Evolutionary conservation across 2,113 vertebrate genomes (phyloP).

Genomic region (Corythornis cristatus): DNA sequence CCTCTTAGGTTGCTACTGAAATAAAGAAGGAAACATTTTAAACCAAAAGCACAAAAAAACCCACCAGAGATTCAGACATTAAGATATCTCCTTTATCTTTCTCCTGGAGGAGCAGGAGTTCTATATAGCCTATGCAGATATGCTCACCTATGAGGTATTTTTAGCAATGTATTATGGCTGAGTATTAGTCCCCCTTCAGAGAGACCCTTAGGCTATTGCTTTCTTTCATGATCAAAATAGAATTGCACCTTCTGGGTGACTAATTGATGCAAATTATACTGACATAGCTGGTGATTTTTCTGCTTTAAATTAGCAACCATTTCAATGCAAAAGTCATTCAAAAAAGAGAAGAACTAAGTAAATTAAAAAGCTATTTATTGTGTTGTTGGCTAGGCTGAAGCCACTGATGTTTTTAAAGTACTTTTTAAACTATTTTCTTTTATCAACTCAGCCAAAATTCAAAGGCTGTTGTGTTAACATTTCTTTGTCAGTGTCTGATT

Average conservation of each 20-base stretch:
- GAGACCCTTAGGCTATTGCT: neutral
- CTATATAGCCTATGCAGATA: neutral
- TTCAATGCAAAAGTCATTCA: neutral
- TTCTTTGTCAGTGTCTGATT: neutral
- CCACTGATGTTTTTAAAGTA: neutral
- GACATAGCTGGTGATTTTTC: neutral
- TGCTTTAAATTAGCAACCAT: slow-evolving; percentile 3
- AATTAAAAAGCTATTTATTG: neutral
- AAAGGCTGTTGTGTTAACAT: neutral
- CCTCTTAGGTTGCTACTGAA: neutral
- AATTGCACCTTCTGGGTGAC: slow-evolving; percentile 27
- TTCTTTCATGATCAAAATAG: slow-evolving; percentile 21
- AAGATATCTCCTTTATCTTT: neutral
- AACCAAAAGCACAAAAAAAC: too few species aligned
- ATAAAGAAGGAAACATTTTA: neutral
- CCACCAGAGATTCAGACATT: neutral
- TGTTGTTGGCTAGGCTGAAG: neutral
- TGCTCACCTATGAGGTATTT: neutral
- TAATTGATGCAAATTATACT: slow-evolving; percentile 51
- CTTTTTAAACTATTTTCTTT: neutral
- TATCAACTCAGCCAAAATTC: neutral
- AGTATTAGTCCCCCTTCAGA: neutral
- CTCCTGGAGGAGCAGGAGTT: neutral
- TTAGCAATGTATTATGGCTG: neutral
- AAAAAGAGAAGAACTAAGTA: neutral